Evolutionary conservation across 2,113 vertebrate genomes (phyloP).

Genomic region (Cervus canadensis): DNA sequence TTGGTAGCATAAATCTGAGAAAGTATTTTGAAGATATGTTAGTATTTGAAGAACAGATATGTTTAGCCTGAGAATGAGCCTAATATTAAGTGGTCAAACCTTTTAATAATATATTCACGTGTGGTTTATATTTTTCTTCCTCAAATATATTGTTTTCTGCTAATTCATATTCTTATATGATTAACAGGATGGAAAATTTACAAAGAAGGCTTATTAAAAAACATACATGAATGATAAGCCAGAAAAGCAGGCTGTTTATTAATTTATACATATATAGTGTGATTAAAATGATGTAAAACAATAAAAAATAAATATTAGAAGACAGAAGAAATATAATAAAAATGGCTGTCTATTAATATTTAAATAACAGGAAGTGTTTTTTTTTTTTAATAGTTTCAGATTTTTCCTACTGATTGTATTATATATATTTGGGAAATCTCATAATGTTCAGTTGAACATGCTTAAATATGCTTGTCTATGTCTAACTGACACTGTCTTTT

Average conservation of each 20-base stretch:
- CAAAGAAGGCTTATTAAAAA: conserved; percentile 11
- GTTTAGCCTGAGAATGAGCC: background rate
- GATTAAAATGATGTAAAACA: background rate
- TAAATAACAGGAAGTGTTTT: background rate
- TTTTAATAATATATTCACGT: background rate
- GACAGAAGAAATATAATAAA: background rate
- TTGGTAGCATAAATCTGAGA: background rate
- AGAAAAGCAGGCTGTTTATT: background rate
- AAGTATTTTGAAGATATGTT: conserved; percentile 1
- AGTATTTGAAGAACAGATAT: conserved; percentile 7
- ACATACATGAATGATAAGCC: background rate
- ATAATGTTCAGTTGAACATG: background rate
- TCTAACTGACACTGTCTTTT: background rate
- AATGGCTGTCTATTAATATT: background rate
- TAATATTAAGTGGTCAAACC: background rate
- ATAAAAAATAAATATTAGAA: background rate
- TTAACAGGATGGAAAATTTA: conserved; percentile 16
- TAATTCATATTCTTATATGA: background rate
- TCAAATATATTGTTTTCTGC: background rate
- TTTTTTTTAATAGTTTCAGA: background rate
- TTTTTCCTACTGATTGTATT: background rate
- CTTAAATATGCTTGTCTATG: background rate
- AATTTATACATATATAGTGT: background rate
- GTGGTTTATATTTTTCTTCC: background rate
- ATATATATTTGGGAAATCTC: background rate